Percentiles rank a stretch among this genome's conserved stretches.
phyloP scores from a whole-genome alignment of 2,888 invertebrate species.

The Cloeon dipterum region DNA sequence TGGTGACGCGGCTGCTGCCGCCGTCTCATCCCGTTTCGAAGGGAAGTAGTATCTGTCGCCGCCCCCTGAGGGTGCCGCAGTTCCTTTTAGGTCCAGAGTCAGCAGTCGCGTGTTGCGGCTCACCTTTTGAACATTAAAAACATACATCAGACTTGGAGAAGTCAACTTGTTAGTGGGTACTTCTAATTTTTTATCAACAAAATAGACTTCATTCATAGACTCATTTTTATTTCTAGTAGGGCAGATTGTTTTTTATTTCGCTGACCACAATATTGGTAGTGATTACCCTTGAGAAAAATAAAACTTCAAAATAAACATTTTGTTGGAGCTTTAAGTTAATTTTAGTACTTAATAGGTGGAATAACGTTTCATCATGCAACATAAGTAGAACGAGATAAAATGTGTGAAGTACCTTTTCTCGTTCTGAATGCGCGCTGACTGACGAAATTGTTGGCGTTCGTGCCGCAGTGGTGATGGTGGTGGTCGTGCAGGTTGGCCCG shows the following conservation, averaged over 20 bases:
- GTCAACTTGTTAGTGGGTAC: too few species aligned
- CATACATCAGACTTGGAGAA: background rate
- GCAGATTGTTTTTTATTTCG: too few species aligned
- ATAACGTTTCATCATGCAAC: background rate
- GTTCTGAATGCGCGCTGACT: conserved; percentile 10
- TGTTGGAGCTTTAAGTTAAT: too few species aligned
- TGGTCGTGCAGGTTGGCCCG: conserved; percentile 5
- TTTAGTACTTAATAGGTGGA: background rate
- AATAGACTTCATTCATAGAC: too few species aligned
- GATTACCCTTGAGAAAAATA: too few species aligned
- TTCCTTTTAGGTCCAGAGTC: conserved; percentile 6
- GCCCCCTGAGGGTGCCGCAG: conserved; percentile 1
- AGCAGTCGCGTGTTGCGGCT: conserved; percentile 10
- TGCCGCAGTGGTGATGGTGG: background rate
- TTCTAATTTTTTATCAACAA: too few species aligned
- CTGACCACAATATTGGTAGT: too few species aligned
- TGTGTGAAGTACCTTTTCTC: conserved; percentile 9
- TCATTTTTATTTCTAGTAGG: too few species aligned
- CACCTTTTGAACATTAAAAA: too few species aligned
- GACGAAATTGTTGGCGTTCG: background rate
- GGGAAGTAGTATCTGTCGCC: conserved; percentile 17
- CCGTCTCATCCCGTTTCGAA: conserved; percentile 12
- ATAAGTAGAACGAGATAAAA: background rate
- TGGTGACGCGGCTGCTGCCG: conserved; percentile 12
- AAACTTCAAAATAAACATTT: too few species aligned